These are phyloP conservation scores for Corapipo altera DNA, from an alignment of 2,113 vertebrate genomes.

Conservation along the genomic window DNA sequence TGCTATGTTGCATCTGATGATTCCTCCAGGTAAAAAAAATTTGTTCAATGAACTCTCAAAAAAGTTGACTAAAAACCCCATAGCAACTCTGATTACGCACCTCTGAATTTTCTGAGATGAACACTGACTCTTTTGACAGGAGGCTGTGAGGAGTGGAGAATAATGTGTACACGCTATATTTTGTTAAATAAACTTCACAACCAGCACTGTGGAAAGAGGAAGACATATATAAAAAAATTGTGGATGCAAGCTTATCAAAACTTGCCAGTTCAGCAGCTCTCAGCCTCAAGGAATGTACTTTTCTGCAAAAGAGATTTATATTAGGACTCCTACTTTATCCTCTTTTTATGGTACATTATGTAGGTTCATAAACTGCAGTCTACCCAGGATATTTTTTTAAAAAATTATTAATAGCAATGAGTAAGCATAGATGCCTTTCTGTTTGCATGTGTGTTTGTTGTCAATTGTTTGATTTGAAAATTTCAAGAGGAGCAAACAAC, in stretches of 20 bases:
- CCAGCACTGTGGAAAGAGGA: background rate
- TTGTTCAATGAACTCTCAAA: background rate
- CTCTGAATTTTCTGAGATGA: background rate
- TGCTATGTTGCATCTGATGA: background rate
- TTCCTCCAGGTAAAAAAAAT: background rate
- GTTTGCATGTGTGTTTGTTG: background rate
- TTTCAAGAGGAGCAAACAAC: background rate
- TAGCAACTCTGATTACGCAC: background rate
- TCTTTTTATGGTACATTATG: background rate
- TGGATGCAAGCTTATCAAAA: background rate
- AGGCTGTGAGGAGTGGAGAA: background rate
- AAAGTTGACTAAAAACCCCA: background rate
- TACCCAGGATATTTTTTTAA: background rate
- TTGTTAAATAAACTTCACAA: background rate
- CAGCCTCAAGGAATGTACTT: background rate
- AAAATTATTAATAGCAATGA: background rate
- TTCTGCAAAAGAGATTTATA: background rate
- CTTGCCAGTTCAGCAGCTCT: slow-evolving; percentile 1
- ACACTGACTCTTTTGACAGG: background rate
- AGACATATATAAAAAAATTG: background rate
- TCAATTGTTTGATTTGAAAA: background rate
- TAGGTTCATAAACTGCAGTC: background rate
- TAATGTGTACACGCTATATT: background rate
- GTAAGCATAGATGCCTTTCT: background rate
- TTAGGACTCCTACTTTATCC: background rate